Evolutionary conservation across 1,140 invertebrate genomes (phyloP).

Genomic region (Medauroidea extradentata): DNA sequence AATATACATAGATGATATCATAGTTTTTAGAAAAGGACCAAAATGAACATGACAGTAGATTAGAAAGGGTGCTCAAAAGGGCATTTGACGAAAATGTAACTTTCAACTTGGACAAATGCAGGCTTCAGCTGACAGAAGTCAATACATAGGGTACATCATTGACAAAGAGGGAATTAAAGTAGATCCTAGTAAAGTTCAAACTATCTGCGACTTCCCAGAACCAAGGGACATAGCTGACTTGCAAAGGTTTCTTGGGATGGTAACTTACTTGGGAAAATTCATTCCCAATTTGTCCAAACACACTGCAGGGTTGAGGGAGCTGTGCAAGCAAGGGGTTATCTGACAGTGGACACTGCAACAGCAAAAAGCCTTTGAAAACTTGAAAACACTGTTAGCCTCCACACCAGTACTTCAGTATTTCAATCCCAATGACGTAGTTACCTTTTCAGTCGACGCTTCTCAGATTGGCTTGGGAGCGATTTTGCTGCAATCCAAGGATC

Average conservation of each 20-base stretch:
- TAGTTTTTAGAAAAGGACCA: background rate
- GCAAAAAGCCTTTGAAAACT: conserved; percentile 33
- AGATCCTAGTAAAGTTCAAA: conserved; percentile 37
- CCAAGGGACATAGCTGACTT: conserved; percentile 36
- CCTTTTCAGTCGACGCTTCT: conserved; percentile 35
- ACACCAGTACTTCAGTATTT: conserved; percentile 29
- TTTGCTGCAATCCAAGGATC: conserved; percentile 31
- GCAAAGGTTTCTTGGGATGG: conserved; percentile 38
- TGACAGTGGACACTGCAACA: conserved; percentile 30
- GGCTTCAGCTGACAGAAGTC: conserved; percentile 27
- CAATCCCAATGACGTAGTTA: conserved; percentile 26
- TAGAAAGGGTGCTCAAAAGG: no score
- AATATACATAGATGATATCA: background rate
- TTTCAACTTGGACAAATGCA: conserved; percentile 30
- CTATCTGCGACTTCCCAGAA: conserved; percentile 27
- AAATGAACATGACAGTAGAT: conserved; percentile 1
- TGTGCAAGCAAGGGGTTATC: conserved; percentile 37
- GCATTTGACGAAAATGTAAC: conserved; percentile 17
- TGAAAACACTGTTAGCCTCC: conserved; percentile 21
- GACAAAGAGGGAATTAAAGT: conserved; percentile 32
- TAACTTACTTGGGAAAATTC: conserved; percentile 41
- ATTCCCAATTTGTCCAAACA: conserved; percentile 37
- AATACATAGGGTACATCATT: conserved; percentile 40
- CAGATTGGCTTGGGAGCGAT: conserved; percentile 38
- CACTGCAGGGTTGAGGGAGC: conserved; percentile 36